Conservation (phyloP, 2,888 invertebrate genomes). For the Galerucella calmariensis region DNA sequence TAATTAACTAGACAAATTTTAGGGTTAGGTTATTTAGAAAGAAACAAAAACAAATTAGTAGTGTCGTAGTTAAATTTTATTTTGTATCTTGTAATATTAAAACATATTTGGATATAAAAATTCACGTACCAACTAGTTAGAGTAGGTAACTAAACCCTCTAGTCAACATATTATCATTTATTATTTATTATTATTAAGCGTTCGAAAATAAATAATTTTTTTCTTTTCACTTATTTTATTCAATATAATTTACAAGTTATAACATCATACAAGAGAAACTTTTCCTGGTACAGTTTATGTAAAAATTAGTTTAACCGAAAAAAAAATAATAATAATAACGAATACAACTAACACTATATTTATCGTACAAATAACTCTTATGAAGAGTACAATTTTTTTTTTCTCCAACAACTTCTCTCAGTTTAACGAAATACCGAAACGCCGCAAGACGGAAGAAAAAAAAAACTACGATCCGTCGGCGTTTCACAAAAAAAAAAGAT, state of each 20-base stretch:
- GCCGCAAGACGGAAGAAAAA: slow-evolving; percentile 35
- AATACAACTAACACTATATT: slow-evolving; percentile 47
- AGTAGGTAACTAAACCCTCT: slow-evolving; percentile 50
- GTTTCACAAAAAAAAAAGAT: neutral
- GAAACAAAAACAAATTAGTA: slow-evolving; percentile 25
- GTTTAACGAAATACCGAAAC: slow-evolving; percentile 40
- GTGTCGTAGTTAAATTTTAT: slow-evolving; percentile 44
- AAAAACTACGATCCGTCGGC: slow-evolving; percentile 33
- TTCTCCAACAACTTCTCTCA: slow-evolving; percentile 48
- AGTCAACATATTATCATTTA: slow-evolving; percentile 45
- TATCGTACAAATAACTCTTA: slow-evolving; percentile 54
- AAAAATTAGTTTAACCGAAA: slow-evolving; percentile 47
- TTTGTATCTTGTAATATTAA: slow-evolving; percentile 49
- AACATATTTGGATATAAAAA: slow-evolving; percentile 55
- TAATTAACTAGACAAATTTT: too few species aligned
- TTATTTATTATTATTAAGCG: slow-evolving; percentile 41
- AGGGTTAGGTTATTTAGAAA: neutral
- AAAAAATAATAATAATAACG: slow-evolving; percentile 42
- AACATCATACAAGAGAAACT: slow-evolving; percentile 44
- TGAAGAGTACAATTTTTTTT: slow-evolving; percentile 52
- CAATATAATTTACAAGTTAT: slow-evolving; percentile 51
- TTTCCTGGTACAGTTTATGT: slow-evolving; percentile 41
- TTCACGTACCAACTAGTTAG: slow-evolving; percentile 51
- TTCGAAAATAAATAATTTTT: slow-evolving; percentile 55
- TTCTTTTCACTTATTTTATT: slow-evolving; percentile 47